phyloP scores from a whole-genome alignment of 2,888 invertebrate genomes.

The Diplazon laetatorius region DNA sequence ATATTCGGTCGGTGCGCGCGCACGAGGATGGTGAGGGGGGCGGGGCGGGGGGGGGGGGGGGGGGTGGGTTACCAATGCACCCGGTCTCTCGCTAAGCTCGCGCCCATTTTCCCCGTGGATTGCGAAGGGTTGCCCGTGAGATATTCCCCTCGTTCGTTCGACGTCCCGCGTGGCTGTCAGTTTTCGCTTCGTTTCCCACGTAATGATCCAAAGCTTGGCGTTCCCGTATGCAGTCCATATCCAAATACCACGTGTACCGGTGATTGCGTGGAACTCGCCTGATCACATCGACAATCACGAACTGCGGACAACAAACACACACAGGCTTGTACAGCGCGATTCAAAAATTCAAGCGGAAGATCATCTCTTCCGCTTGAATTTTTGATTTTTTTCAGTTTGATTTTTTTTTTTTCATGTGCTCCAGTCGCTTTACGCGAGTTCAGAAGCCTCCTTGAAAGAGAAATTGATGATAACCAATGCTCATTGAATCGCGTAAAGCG shows the following conservation, averaged over 20 bases:
- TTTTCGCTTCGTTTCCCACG: conserved; percentile 1
- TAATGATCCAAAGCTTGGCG: background rate
- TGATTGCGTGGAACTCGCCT: background rate
- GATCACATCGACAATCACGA: background rate
- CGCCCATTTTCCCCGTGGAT: conserved; percentile 29
- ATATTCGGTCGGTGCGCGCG: conserved; percentile 51
- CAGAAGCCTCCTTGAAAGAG: no score
- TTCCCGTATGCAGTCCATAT: conserved; percentile 2
- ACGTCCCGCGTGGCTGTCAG: conserved; percentile 1
- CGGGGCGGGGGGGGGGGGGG: no score
- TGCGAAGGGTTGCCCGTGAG: conserved; percentile 5
- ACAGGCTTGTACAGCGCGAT: background rate
- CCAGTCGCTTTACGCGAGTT: no score
- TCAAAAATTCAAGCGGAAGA: background rate
- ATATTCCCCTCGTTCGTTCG: conserved; percentile 20
- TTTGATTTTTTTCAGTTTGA: no score
- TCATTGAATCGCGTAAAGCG: no score
- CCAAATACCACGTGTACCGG: background rate
- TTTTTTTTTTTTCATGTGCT: no score
- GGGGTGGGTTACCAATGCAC: conserved; percentile 26
- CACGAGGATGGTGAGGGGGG: no score
- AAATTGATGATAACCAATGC: no score
- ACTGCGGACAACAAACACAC: background rate
- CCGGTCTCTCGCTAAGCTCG: conserved; percentile 24
- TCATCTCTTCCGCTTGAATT: no score